Conservation (phyloP, 2,113 vertebrate species). For the Odocoileus hemionus region DNA sequence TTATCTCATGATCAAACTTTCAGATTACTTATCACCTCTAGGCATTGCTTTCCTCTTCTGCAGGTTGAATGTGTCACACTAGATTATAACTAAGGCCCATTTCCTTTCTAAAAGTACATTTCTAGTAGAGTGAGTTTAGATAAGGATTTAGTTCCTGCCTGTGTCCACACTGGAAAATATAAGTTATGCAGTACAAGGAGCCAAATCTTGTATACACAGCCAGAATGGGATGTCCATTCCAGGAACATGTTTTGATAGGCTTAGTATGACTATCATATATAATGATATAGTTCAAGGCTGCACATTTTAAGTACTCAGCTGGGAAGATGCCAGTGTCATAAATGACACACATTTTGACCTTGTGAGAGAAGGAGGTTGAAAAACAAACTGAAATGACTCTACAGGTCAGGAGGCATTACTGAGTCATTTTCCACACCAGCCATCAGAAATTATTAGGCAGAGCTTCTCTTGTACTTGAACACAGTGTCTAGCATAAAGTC, state of each 20-base stretch:
- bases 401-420: background rate
- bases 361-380: background rate
- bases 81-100: background rate
- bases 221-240: background rate
- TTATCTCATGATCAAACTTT: background rate
- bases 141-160: background rate
- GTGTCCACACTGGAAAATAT: background rate
- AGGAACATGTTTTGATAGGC: background rate
- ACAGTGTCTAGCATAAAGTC: background rate
- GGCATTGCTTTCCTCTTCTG: background rate
- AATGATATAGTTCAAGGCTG: background rate
- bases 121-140: background rate
- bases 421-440: background rate
- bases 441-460: background rate
- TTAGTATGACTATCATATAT: background rate
- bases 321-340: background rate
- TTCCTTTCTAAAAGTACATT: background rate
- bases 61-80: background rate
- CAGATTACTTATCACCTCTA: background rate
- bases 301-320: background rate
- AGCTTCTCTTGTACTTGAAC: background rate
- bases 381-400: background rate
- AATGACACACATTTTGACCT: background rate
- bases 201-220: background rate
- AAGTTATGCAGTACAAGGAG: slow-evolving; percentile 6